phyloP scores from a whole-genome alignment of 2,888 invertebrate genomes.

The Sarcophaga caerulescens region DNA sequence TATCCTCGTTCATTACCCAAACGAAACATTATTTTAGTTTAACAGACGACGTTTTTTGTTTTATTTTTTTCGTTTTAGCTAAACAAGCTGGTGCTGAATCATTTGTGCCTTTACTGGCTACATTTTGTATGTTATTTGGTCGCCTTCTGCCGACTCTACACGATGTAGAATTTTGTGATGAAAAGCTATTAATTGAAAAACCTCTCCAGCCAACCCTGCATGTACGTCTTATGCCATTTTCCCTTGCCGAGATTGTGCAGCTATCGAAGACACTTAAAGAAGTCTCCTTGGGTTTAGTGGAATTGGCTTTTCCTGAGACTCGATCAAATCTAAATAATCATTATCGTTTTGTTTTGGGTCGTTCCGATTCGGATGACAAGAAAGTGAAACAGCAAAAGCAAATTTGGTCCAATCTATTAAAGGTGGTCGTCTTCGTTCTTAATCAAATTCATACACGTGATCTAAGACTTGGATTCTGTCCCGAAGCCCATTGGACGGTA shows the following conservation, averaged over 20 bases:
- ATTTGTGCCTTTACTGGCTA: conserved; percentile 89
- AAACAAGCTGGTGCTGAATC: conserved; percentile 83
- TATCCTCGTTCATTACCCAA: background rate
- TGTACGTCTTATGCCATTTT: conserved; percentile 84
- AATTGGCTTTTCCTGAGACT: conserved; percentile 92
- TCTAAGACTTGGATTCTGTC: conserved; percentile 89
- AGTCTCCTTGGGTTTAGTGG: conserved; percentile 91
- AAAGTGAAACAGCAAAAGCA: conserved; percentile 82
- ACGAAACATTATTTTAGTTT: no score
- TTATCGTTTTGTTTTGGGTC: conserved; percentile 82
- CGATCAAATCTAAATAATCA: conserved; percentile 85
- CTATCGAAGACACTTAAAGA: conserved; percentile 89
- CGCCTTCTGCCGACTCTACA: conserved; percentile 91
- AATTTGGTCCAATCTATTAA: conserved; percentile 90
- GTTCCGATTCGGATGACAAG: conserved; percentile 78
- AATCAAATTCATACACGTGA: conserved; percentile 93
- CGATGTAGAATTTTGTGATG: conserved; percentile 90
- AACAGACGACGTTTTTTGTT: background rate
- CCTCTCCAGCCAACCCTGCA: conserved; percentile 71
- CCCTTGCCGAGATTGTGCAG: conserved; percentile 87
- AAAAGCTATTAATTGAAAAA: conserved; percentile 76
- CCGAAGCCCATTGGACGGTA: conserved; percentile 86
- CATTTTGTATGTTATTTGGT: conserved; percentile 92
- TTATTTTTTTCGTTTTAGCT: conserved; percentile 74
- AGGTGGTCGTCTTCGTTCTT: conserved; percentile 86